Conservation (phyloP, 2,888 invertebrate species). For the Dysmachus trigonus region DNA sequence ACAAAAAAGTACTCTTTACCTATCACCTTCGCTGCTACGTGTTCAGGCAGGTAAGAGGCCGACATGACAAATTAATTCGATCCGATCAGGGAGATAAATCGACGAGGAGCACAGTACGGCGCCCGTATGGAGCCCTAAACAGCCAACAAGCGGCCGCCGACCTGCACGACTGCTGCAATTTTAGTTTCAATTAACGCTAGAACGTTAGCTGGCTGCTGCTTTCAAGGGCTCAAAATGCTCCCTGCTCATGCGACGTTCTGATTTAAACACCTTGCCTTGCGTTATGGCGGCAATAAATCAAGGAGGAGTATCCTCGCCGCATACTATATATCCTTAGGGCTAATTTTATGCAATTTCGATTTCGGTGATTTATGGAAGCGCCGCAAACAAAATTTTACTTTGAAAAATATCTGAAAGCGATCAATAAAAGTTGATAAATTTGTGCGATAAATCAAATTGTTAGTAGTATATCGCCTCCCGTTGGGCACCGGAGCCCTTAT, state of each 20-base stretch:
- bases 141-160: not conserved
- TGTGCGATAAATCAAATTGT: conserved; percentile 20
- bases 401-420: conserved; percentile 16
- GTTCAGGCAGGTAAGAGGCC: conserved; percentile 23
- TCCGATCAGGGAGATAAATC: conserved; percentile 20
- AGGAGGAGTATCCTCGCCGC: not conserved
- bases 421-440: conserved; percentile 36
- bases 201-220: not conserved
- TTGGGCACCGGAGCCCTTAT: not conserved
- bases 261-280: not conserved
- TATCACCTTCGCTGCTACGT: conserved; percentile 37
- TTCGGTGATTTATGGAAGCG: conserved; percentile 35
- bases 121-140: not conserved
- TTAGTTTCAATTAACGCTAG: conserved; percentile 20
- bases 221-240: not conserved
- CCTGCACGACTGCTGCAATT: not conserved
- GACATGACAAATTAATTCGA: conserved; percentile 40
- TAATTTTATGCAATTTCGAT: conserved; percentile 28
- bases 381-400: conserved; percentile 33
- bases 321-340: not conserved
- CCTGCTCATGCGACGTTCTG: conserved; percentile 4
- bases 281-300: conserved; percentile 15
- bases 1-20: conserved; percentile 8
- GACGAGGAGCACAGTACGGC: not conserved
- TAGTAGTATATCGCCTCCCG: conserved; percentile 28